Evolutionary conservation across 2,888 invertebrate genomes (phyloP).

Genomic region (Machimus rusticus): DNA sequence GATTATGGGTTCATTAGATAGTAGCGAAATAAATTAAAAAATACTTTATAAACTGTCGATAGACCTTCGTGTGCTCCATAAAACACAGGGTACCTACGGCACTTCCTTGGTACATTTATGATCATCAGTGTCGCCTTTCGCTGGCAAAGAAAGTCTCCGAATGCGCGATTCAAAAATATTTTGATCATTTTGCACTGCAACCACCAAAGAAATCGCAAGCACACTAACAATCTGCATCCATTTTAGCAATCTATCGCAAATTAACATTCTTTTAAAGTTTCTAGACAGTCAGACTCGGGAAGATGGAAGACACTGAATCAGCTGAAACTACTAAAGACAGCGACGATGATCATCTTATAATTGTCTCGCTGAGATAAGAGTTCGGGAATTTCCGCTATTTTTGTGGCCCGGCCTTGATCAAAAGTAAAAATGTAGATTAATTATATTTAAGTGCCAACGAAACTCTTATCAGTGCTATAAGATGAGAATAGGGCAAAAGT

Average conservation of each 20-base stretch:
- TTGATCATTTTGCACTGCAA: not conserved
- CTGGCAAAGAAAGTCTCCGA: not conserved
- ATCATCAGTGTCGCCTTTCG: not conserved
- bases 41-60: not conserved
- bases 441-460: not conserved
- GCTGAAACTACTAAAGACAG: not conserved
- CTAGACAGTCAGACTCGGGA: not conserved
- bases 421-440: not conserved
- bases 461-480: not conserved
- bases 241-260: not conserved
- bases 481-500: not conserved
- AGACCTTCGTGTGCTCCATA: not conserved
- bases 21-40: too few relatives aligned
- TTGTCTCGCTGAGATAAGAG: not conserved
- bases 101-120: constrained; percentile 59
- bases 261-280: not conserved
- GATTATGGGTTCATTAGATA: too few relatives aligned
- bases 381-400: not conserved
- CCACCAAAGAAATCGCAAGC: not conserved
- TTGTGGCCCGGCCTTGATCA: not conserved
- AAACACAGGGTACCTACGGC: constrained; percentile 56
- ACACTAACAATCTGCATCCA: not conserved
- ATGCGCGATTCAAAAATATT: not conserved
- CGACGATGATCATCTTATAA: not conserved
- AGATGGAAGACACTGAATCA: not conserved